Percentiles rank a stretch among this genome's conserved stretches.
Evolutionary conservation across 1,140 invertebrate genomes (phyloP).

Genomic region (Ylistrum balloti): DNA sequence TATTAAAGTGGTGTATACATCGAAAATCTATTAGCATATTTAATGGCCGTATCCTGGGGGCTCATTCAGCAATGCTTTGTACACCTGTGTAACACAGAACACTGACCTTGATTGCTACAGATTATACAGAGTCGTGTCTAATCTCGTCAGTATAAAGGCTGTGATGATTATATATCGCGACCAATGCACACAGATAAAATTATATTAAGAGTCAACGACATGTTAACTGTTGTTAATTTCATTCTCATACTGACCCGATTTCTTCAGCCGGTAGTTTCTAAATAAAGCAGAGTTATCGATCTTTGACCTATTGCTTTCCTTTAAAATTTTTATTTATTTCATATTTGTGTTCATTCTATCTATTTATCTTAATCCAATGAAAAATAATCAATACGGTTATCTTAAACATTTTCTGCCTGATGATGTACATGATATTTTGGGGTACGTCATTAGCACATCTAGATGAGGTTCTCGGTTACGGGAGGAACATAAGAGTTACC

Average conservation of each 20-base stretch:
- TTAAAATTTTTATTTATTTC: background rate
- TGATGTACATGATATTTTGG: too few relatives aligned
- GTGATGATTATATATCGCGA: background rate
- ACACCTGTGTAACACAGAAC: background rate
- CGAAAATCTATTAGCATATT: conserved; percentile 1
- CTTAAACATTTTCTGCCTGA: too few relatives aligned
- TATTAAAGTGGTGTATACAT: background rate
- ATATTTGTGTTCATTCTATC: too few relatives aligned
- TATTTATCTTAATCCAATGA: too few relatives aligned
- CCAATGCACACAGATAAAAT: background rate
- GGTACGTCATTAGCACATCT: too few relatives aligned
- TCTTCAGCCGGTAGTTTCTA: background rate
- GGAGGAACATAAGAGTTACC: background rate
- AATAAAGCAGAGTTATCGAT: background rate
- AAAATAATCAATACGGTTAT: too few relatives aligned
- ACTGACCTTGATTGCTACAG: background rate
- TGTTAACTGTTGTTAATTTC: background rate
- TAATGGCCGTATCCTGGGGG: background rate
- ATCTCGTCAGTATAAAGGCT: background rate
- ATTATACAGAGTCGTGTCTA: background rate
- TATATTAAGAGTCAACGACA: background rate
- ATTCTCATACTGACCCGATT: background rate
- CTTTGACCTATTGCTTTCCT: too few relatives aligned
- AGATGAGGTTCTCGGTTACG: too few relatives aligned
- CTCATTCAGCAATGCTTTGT: background rate